phyloP scores from a whole-genome alignment of 2,888 invertebrate genomes.

The Chalcis sispes region DNA sequence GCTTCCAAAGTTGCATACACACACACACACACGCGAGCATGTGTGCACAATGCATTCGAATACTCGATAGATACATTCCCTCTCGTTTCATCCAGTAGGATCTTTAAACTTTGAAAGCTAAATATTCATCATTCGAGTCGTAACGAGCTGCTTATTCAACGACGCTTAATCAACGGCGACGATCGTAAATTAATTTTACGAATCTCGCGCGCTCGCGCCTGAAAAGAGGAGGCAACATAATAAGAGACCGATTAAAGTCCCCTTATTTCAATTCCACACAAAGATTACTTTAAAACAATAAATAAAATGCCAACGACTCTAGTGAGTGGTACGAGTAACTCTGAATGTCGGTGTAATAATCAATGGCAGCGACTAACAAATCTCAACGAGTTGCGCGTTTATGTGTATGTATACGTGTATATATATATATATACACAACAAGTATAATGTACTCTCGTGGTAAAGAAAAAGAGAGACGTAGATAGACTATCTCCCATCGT shows the following conservation, averaged over 20 bases:
- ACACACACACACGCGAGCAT: too few species aligned
- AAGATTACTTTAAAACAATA: not conserved
- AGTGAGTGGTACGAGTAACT: not conserved
- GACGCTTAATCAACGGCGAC: not conserved
- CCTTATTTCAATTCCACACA: not conserved
- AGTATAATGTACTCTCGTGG: too few species aligned
- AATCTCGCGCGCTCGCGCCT: not conserved
- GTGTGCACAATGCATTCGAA: too few species aligned
- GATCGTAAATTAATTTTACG: constrained; percentile 21
- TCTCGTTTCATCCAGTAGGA: not conserved
- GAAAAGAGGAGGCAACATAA: not conserved
- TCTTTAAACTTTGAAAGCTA: not conserved
- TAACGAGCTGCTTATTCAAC: not conserved
- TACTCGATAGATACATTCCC: too few species aligned
- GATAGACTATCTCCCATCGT: not conserved
- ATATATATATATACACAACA: not conserved
- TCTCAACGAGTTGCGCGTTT: not conserved
- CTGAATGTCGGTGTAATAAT: too few species aligned
- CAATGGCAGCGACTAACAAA: constrained; percentile 5
- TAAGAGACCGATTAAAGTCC: constrained; percentile 2
- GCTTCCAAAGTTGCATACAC: too few species aligned
- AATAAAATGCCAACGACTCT: not conserved
- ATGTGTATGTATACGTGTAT: not conserved
- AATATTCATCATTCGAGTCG: not conserved
- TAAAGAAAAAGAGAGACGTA: not conserved